A percentile compares a stretch with the other conserved stretches of the same genome.
Conservation (phyloP, 35 echinoderm and acorn worm genomes). For the Heliocidaris erythrogramma region DNA sequence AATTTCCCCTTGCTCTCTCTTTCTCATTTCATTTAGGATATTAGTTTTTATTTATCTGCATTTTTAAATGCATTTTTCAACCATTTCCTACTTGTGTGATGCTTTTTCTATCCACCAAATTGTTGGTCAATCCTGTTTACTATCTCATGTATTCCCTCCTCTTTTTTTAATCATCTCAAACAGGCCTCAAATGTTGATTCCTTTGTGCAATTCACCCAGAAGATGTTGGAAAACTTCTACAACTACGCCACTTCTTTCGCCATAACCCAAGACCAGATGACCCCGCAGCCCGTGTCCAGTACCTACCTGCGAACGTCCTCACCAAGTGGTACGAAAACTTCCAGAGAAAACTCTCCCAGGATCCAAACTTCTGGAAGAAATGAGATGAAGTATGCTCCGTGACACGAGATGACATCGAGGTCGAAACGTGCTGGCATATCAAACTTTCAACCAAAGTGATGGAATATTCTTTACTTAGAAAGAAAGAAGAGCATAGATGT, state of each 20-base stretch:
- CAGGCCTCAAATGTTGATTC: constrained; percentile 53
- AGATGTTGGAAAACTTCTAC: constrained; percentile 94
- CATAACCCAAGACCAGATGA: constrained; percentile 85
- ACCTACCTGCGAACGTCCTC: constrained; percentile 68
- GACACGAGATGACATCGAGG: too few relatives aligned
- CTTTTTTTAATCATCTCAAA: not conserved
- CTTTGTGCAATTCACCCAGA: constrained; percentile 75
- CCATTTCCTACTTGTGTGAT: not conserved
- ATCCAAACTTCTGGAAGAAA: constrained; percentile 92
- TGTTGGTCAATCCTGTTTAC: not conserved
- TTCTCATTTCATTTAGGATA: too few relatives aligned
- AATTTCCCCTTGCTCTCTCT: too few relatives aligned
- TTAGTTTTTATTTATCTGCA: too few relatives aligned
- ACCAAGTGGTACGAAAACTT: constrained; percentile 85
- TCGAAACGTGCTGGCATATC: too few relatives aligned
- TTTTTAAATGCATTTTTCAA: not conserved
- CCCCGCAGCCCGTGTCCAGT: constrained; percentile 82
- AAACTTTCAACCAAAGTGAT: too few relatives aligned
- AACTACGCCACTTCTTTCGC: constrained; percentile 92
- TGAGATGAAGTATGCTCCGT: constrained; percentile 13
- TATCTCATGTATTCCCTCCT: not conserved
- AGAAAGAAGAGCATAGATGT: too few relatives aligned
- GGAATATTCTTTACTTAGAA: too few relatives aligned
- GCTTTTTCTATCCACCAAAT: not conserved
- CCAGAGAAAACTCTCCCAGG: constrained; percentile 80